Base-by-base conservation (phyloP, 2,888 invertebrate species). In the Apotomis betuletana region DNA sequence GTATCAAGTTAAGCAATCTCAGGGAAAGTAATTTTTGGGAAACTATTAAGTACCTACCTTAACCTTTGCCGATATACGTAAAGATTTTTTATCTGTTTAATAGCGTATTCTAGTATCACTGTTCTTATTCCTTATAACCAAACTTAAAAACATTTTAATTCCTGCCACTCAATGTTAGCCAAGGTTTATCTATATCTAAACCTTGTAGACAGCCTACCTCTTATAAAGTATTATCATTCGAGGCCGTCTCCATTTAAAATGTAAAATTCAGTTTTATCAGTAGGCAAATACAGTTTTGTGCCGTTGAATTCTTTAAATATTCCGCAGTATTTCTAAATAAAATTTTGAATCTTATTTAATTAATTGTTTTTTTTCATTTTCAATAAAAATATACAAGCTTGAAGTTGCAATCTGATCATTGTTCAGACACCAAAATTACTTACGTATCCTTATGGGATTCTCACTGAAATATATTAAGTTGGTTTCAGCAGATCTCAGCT, bases 1-100 rank as follows among this genome's bases (percentile, higher is more conserved):
- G 57, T 55, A 71, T 73, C 63, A 76, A 73, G 60, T 72, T 67
- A 69, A 68, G 58, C 75, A 73, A 76, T 69, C 65, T 74, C 72
- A 68, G 74, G 70, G 63, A 61, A 52, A 67, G 58, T 41, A 65
- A 74, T 74, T 71, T 67, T 64, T 52, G n/a, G 64, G 15, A 44
- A 55, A 46, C 46, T 12, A 46, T 54, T 54, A 52, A 51, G 38
- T 51, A 52, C 8, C 4, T 51, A 52, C 8, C 4, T 38, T 36
- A 5, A 9, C 41, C 38, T 38, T 27, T 27, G 1, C 54, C 38
- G 52, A 4, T 51, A 5, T 3, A 38, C 12, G n/a, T n/a, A n/a
- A 49, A 0, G 44, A 49, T n/a, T 4, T 49, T 49, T 5, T n/a
- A 36, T n/a, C 4, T 41, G 41, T 60, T 41, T 59, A 6, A 59